Evolutionary conservation across 2,888 invertebrate species (phyloP).

Genomic region (Eustalomyia histrio): DNA sequence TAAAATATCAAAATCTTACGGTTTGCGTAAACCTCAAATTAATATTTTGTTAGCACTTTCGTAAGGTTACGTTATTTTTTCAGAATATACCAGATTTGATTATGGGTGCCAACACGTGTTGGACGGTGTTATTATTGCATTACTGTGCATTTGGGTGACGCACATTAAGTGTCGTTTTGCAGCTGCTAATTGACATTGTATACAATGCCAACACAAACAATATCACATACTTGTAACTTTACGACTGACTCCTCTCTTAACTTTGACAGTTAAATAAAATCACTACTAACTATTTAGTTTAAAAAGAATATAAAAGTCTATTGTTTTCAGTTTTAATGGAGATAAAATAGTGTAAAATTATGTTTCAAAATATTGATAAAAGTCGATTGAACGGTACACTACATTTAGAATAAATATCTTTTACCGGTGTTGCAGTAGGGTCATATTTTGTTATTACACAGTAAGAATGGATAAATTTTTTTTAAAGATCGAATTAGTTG

Average conservation of each 20-base stretch:
- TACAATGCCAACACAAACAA: slow-evolving; percentile 68
- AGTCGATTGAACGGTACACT: neutral
- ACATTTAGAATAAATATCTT: neutral
- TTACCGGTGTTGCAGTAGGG: too few relatives aligned
- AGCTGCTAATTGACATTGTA: slow-evolving; percentile 79
- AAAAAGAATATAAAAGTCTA: slow-evolving; percentile 29
- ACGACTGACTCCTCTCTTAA: slow-evolving; percentile 63
- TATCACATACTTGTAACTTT: slow-evolving; percentile 49
- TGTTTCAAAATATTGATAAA: neutral
- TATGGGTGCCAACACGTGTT: too few relatives aligned
- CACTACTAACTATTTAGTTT: slow-evolving; percentile 27
- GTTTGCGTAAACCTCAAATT: too few relatives aligned
- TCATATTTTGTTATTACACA: too few relatives aligned
- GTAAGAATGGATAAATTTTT: too few relatives aligned
- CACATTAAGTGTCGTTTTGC: slow-evolving; percentile 79
- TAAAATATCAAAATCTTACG: too few relatives aligned
- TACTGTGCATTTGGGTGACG: slow-evolving; percentile 61
- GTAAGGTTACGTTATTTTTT: too few relatives aligned
- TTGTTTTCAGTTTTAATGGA: slow-evolving; percentile 38
- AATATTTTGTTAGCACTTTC: too few relatives aligned
- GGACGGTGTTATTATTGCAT: slow-evolving; percentile 49
- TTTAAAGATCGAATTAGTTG: too few relatives aligned
- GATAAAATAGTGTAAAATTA: slow-evolving; percentile 30
- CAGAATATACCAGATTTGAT: too few relatives aligned
- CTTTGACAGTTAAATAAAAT: slow-evolving; percentile 61